Base-by-base conservation (phyloP, 2,888 invertebrate species). In the Heterodera filipjevi region DNA sequence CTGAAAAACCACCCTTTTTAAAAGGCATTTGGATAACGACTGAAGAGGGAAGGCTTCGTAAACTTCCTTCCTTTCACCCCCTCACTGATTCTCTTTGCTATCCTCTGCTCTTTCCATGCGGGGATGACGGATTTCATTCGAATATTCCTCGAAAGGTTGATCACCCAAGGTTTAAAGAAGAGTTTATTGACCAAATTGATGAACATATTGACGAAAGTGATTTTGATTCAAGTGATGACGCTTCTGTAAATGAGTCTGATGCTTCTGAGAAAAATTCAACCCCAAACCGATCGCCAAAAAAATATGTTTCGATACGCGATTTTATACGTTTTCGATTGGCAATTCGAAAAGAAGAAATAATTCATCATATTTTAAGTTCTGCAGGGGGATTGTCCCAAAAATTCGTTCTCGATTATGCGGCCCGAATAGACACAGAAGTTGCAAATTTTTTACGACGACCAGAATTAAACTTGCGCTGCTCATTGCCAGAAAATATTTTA, bases 1-100 rank as follows among this genome's bases (percentile, higher is more conserved):
- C 39, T 6, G 49, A 73, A 5, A 10, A 46, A 1, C 73, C 73
- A 19, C 39, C 39, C 22, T 27, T 35, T 14, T 19, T n/a, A 1
- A 46, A 73, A 22, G 73, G 73, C 14, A 46, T 73, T 22, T 73
- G 64, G 53, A 73, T 73, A n/a, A 73, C 46, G 5, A 10, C 30
- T 30, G n/a, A 59, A 2, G 27, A 39, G 12, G 73, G 73, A 2
- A 22, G n/a, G 33, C n/a, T 73, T n/a, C 64, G 35, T 10, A n/a
- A 73, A 73, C 12, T 73, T 1, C 12, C 16, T 8, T 22, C 22
- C 19, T 46, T n/a, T 19, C 73, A 73, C 33, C 73, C 73, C 19
- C 1, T 3, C 16, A 22, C 22, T 19, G 73, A 73, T n/a, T 44
- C 73, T 6, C 64, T 73, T n/a, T 44, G 49, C 16, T 74, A 74